Evolutionary conservation across 2,113 vertebrate species (phyloP), one percentile per base, ranked within the genome.

Genomic region (Gopherus evgoodei): DNA sequence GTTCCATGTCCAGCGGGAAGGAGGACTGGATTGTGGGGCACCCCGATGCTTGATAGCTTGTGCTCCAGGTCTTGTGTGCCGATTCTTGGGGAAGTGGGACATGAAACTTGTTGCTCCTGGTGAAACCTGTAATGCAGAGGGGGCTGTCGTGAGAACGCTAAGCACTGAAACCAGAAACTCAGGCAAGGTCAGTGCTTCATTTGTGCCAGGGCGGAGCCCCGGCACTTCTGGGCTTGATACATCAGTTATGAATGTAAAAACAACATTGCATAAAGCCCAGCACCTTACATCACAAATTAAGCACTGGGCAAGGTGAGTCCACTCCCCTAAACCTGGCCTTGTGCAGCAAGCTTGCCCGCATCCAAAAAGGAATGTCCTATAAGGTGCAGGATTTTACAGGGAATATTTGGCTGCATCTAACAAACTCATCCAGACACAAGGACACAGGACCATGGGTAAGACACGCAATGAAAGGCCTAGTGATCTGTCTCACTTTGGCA

Each of bases 71-170:
- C 81, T 31, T 44, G 86, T 1, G 17, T 17, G 88, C 4, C 86
- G 21, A 35, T 59, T 88, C 88, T 72, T 14, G 1, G 38, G 3
- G 69, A 52, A 82, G 84, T 8, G 22, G 8, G 87, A 35, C 11
- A 88, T 1, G 81, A 88, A 88, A 22, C 82, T 85, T 86, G 69
- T 38, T 38, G n/a, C n/a, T 72, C n/a, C 65, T 72, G 14, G 17
- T 1, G 81, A 89, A 91, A 22, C 84, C 90, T 92, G 81, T 53
- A 52, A 44, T 1, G 89, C 65, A 86, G 56, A 88, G 17, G 13
- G 59, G n/a, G 87, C 4, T 0, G 4, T 0, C 0, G 65, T 21
- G 88, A 95, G 88, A n/a, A 1, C 27, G 8, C 31, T 0, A 25
- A 4, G 49, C 88, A 47, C 52, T 88, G 69, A 94, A 29, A 13